phyloP scores from a whole-genome alignment of 2,888 invertebrate genomes.

The Dromius quadrimaculatus region DNA sequence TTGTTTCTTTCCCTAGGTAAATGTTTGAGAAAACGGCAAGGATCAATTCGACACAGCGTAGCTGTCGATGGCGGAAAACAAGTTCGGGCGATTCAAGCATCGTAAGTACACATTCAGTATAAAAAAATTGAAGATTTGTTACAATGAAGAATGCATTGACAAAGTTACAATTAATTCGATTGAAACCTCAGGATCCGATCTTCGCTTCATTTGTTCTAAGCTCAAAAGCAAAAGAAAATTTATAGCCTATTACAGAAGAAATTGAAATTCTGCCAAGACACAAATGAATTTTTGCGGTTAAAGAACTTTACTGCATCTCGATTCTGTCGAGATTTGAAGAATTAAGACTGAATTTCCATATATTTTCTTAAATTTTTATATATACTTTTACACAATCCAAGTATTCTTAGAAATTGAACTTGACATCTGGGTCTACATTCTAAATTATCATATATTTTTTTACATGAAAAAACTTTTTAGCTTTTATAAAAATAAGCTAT shows the following conservation, averaged over 20 bases:
- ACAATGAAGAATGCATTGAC: not conserved
- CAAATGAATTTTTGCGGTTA: not conserved
- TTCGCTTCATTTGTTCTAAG: conserved; percentile 19
- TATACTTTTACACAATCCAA: too few relatives aligned
- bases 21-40: conserved; percentile 56
- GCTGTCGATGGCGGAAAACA: conserved; percentile 65
- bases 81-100: conserved; percentile 60
- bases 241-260: conserved; percentile 22
- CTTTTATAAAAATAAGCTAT: too few relatives aligned
- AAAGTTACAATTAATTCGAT: conserved; percentile 2
- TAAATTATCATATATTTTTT: too few relatives aligned
- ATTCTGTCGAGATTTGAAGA: not conserved
- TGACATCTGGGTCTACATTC: too few relatives aligned
- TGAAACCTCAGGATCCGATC: conserved; percentile 7
- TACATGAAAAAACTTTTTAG: too few relatives aligned
- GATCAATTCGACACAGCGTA: conserved; percentile 66
- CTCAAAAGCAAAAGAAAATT: conserved; percentile 31
- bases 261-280: conserved; percentile 32
- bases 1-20: conserved; percentile 57
- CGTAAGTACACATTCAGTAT: conserved; percentile 60
- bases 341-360: conserved; percentile 13
- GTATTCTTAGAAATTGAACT: too few relatives aligned
- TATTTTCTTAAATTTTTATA: too few relatives aligned
- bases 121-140: conserved; percentile 11
- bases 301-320: not conserved